Evolutionary conservation across 2,113 vertebrate species (phyloP).

Genomic region (Gallinago jamesoni): DNA sequence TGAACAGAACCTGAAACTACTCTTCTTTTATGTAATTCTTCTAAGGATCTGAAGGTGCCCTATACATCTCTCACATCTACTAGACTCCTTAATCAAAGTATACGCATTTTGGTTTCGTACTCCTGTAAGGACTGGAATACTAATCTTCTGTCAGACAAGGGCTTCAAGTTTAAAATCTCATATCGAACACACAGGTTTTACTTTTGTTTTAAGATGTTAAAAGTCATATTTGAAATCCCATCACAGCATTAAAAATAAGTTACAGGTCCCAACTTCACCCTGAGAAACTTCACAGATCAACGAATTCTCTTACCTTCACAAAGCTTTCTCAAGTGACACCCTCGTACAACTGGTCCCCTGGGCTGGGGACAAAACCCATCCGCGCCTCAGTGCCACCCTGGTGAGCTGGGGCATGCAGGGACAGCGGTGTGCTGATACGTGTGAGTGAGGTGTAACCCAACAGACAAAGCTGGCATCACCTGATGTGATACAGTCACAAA

Average conservation of each 20-base stretch:
- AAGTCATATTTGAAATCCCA: not conserved
- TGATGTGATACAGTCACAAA: not conserved
- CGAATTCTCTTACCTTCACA: not conserved
- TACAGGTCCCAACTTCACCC: not conserved
- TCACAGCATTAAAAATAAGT: not conserved
- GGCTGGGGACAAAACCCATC: not conserved
- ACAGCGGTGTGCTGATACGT: not conserved
- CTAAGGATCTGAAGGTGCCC: not conserved
- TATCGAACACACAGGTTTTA: not conserved
- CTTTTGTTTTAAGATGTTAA: not conserved
- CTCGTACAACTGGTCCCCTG: not conserved
- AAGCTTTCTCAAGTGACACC: not conserved
- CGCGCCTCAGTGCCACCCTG: not conserved
- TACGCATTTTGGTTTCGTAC: not conserved
- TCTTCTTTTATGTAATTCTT: not conserved
- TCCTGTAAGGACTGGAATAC: not conserved
- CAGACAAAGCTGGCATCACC: not conserved
- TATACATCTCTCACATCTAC: not conserved
- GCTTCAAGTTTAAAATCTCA: not conserved
- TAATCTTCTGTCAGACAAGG: not conserved
- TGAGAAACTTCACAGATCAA: not conserved
- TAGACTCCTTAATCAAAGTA: not conserved
- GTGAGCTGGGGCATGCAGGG: not conserved
- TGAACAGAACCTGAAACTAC: not conserved
- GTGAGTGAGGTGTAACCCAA: not conserved